Percentiles rank a stretch among this genome's conserved stretches.
These are phyloP conservation scores for Sminthurides aquaticus DNA, from an alignment of 2,888 invertebrate species.

Conservation along the genomic window DNA sequence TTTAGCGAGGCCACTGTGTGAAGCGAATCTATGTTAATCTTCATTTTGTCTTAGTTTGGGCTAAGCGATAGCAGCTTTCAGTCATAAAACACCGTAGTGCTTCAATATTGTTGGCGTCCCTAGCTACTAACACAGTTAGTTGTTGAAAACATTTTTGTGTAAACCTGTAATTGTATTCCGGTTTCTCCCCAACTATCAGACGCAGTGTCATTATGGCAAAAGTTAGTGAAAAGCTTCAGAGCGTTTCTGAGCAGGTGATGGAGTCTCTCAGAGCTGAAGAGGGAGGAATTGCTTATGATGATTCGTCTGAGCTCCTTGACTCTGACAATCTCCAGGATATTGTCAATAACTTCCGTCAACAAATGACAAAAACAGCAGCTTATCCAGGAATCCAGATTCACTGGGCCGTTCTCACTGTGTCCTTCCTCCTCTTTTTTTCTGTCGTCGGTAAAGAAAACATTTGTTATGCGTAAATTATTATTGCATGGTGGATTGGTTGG, in stretches of 20 bases:
- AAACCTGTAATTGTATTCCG: too few species aligned
- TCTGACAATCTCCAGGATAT: constrained; percentile 13
- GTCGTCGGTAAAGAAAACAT: constrained; percentile 30
- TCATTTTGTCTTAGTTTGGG: too few species aligned
- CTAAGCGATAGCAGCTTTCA: too few species aligned
- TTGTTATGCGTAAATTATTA: not conserved
- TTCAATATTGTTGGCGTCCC: too few species aligned
- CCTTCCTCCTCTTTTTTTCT: constrained; percentile 33
- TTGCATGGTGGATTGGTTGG: constrained; percentile 1
- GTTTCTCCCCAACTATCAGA: too few species aligned
- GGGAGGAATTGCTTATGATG: not conserved
- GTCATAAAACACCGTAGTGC: too few species aligned
- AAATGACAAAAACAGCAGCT: constrained; percentile 2
- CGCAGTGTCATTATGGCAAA: too few species aligned
- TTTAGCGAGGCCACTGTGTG: not conserved
- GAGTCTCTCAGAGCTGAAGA: constrained; percentile 2
- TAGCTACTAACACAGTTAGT: too few species aligned
- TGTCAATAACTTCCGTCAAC: constrained; percentile 7
- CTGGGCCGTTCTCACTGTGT: constrained; percentile 28
- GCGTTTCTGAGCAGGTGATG: constrained; percentile 7
- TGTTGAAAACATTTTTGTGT: too few species aligned
- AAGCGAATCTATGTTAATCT: too few species aligned
- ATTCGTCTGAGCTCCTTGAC: not conserved
- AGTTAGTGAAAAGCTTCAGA: not conserved
- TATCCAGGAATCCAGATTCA: constrained; percentile 32